phyloP scores from a whole-genome alignment of 2,888 invertebrate species.

The Odontocolon sp. region DNA sequence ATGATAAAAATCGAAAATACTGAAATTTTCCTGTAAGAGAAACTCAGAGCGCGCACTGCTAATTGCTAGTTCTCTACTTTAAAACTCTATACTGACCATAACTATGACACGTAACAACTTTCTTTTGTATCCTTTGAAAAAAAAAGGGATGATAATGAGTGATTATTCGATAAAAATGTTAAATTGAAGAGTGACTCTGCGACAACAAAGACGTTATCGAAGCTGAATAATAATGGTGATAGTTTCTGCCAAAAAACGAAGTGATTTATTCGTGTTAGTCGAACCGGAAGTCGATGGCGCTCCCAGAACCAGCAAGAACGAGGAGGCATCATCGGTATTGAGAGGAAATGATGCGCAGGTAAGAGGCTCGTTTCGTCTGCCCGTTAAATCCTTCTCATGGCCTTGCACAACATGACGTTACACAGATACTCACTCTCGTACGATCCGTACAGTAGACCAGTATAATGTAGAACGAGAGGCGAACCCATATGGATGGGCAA shows the following conservation, averaged over 20 bases:
- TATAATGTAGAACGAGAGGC: constrained; percentile 5
- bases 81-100: too few relatives aligned
- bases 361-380: constrained; percentile 67
- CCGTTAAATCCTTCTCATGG: constrained; percentile 50
- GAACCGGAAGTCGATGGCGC: constrained; percentile 47
- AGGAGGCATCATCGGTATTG: constrained; percentile 62
- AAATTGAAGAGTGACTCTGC: too few relatives aligned
- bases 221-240: constrained; percentile 6
- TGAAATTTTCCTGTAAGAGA: too few relatives aligned
- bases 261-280: constrained; percentile 63
- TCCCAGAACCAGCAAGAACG: constrained; percentile 44
- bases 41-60: too few relatives aligned
- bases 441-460: constrained; percentile 15
- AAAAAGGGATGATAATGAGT: too few relatives aligned
- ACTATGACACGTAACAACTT: too few relatives aligned
- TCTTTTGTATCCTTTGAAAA: too few relatives aligned
- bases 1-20: too few relatives aligned
- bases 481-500: background rate
- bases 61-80: too few relatives aligned
- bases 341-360: constrained; percentile 74
- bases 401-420: constrained; percentile 13
- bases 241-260: constrained; percentile 50
- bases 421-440: constrained; percentile 45
- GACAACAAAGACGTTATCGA: too few relatives aligned
- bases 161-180: too few relatives aligned